Conservation (phyloP, 2,888 invertebrate species). For the Antitype chi region DNA sequence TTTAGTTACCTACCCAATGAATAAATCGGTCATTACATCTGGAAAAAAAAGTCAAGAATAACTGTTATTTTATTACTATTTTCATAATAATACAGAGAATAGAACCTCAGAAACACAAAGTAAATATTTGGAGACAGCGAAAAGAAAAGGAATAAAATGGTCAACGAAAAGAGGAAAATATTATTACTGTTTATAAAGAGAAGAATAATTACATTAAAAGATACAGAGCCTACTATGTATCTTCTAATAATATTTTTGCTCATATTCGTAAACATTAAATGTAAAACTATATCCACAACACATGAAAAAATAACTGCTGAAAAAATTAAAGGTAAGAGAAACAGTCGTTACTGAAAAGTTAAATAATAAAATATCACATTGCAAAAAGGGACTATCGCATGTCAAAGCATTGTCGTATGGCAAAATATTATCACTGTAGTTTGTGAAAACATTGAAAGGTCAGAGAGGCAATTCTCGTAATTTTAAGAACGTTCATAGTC, state of each 20-base stretch:
- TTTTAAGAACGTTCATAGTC: too few species aligned
- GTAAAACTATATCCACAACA: neutral
- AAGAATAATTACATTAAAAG: neutral
- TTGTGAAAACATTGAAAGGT: slow-evolving; percentile 27
- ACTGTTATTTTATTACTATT: slow-evolving; percentile 3
- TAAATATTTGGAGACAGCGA: neutral
- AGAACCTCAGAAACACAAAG: neutral
- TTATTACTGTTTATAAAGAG: neutral
- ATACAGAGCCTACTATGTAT: neutral
- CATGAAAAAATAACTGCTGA: neutral
- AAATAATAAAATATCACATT: slow-evolving; percentile 14
- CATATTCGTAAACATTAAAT: neutral
- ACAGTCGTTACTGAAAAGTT: neutral
- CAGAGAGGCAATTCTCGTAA: too few species aligned
- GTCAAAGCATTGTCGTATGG: slow-evolving; percentile 7
- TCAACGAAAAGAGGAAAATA: neutral
- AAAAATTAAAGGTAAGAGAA: neutral
- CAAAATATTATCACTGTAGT: slow-evolving; percentile 16
- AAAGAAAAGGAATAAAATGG: slow-evolving; percentile 10
- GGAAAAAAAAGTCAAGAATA: neutral
- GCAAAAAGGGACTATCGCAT: slow-evolving; percentile 12
- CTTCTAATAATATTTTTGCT: neutral
- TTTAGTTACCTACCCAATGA: neutral
- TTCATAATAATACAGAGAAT: neutral
- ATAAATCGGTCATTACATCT: neutral